Percentiles rank a stretch among this genome's conserved stretches.
These are phyloP conservation scores for Anorthoa munda DNA, from an alignment of 2,888 invertebrate species.

Conservation along the genomic window DNA sequence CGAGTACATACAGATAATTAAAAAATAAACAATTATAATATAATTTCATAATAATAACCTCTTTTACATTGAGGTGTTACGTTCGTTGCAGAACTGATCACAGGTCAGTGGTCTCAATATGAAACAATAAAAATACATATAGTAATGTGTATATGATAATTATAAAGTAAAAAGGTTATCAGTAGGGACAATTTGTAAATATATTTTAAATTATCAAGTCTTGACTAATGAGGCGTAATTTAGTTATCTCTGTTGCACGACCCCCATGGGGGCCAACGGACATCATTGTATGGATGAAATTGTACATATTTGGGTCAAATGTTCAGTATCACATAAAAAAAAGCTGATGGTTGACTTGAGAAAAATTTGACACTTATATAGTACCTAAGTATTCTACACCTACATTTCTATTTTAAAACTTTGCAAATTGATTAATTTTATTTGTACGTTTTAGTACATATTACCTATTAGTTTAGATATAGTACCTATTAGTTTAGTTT, in stretches of 20 bases:
- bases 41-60: slow-evolving; percentile 29
- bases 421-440: too few species aligned
- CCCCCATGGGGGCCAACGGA: slow-evolving; percentile 1
- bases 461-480: too few species aligned
- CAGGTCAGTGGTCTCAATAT: not conserved
- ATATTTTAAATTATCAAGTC: not conserved
- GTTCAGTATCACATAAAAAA: too few species aligned
- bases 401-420: too few species aligned
- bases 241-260: not conserved
- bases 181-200: slow-evolving; percentile 14
- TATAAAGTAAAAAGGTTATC: slow-evolving; percentile 18
- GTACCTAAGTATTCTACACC: too few species aligned
- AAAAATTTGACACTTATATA: too few species aligned
- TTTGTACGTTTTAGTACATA: too few species aligned
- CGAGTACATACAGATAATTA: not conserved
- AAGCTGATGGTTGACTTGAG: not conserved
- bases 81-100: not conserved
- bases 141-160: not conserved
- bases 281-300: too few species aligned
- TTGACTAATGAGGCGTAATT: slow-evolving; percentile 6
- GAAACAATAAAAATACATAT: not conserved
- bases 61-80: not conserved
- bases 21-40: slow-evolving; percentile 13
- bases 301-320: too few species aligned
- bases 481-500: slow-evolving; percentile 1